Evolutionary conservation across 1,140 invertebrate species (phyloP).

Genomic region (Lasaia peninsularis): DNA sequence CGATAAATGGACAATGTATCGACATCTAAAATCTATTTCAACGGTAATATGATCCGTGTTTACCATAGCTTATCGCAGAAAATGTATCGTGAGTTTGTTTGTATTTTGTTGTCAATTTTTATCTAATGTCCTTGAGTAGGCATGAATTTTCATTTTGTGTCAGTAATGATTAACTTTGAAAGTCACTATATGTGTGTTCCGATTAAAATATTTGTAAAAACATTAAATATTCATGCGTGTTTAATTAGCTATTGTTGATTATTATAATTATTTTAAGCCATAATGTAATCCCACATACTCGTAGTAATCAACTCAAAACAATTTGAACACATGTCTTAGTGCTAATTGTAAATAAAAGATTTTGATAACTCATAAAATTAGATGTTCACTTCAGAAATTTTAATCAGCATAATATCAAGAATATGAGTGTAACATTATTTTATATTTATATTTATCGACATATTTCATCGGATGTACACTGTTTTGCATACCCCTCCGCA

Average conservation of each 20-base stretch:
- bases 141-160: conserved; percentile 6
- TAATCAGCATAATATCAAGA: no score
- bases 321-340: no score
- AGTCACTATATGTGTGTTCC: background rate
- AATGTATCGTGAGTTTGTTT: conserved; percentile 10
- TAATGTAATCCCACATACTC: no score
- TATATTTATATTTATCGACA: no score
- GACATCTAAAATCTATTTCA: conserved; percentile 10
- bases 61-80: conserved; percentile 7
- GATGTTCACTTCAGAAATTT: no score
- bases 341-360: no score
- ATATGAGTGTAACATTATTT: no score
- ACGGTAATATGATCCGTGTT: background rate
- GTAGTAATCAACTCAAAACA: no score
- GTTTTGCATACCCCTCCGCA: conserved; percentile 31
- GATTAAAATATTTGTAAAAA: background rate
- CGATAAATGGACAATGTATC: conserved; percentile 12
- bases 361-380: no score
- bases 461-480: conserved; percentile 12
- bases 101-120: conserved; percentile 12
- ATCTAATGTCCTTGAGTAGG: conserved; percentile 5
- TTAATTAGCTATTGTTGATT: no score
- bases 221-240: no score
- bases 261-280: no score
- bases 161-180: conserved; percentile 5